Evolutionary conservation across 2,888 invertebrate genomes (phyloP), one percentile per base, ranked within the genome.

Genomic region (Ophion obscuratus): DNA sequence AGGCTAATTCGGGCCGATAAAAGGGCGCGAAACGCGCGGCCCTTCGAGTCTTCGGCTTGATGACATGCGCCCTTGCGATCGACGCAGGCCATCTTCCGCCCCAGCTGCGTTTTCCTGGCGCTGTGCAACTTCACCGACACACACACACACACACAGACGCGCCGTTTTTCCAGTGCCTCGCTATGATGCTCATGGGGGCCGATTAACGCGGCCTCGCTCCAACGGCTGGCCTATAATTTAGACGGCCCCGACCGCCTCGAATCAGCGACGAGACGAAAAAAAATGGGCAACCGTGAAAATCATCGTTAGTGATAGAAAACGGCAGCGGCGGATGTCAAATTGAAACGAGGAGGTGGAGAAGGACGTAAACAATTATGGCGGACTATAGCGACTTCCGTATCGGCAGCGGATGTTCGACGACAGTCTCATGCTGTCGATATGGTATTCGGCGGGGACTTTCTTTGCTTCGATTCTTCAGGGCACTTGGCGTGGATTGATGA

Each of bases 141-240:
- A 36, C 36, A 36, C 36, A 36, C 0, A 36, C 36, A 36, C 36
- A 36, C 36, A 36, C 36, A 36, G 6, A 36, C 36, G 6, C 24
- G n/a, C 27, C 59, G 62, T 79, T 83, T 79, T 85, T 64, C 77
- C 67, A n/a, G 47, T 0, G 10, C 11, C 11, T 14, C 44, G n/a
- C 77, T 73, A 59, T 10, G 47, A 47, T 47, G 47, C 47, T 62
- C n/a, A 10, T 20, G 40, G 66, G 20, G 36, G 47, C 40, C 14
- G 27, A 9, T 47, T 79, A 64, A 59, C 4, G 31, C 73, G 78
- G 24, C 57, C 78, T 17, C 47, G 44, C 47, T 67, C 83, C 44
- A 71, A 79, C 62, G 76, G 74, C 57, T 27, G 81, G 78, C 81
- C 68, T 86, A 62, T 86, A 86, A 86, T 86, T 86, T 81, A 74